Evolutionary conservation across 2,888 invertebrate species (phyloP).

Genomic region (Dolichopus griseipennis): DNA sequence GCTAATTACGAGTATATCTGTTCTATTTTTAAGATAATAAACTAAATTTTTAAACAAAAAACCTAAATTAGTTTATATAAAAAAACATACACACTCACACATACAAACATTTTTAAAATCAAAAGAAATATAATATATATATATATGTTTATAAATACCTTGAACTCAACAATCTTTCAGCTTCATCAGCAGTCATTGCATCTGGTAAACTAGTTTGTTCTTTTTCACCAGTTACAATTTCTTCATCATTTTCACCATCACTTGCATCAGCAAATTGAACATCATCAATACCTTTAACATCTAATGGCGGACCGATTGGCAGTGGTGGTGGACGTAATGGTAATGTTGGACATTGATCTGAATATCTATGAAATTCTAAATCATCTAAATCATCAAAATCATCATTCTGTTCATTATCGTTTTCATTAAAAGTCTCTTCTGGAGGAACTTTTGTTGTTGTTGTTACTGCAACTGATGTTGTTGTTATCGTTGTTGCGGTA

Average conservation of each 20-base stretch:
- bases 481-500: not conserved
- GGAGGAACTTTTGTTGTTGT: not conserved
- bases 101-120: constrained; percentile 13
- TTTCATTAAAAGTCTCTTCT: not conserved
- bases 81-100: constrained; percentile 24
- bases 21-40: too few species aligned
- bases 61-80: too few species aligned
- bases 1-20: too few species aligned
- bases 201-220: constrained; percentile 43
- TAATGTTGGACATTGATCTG: constrained; percentile 25
- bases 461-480: too few species aligned
- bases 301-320: constrained; percentile 47
- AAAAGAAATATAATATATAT: not conserved
- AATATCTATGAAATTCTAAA: constrained; percentile 2
- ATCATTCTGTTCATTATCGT: not conserved
- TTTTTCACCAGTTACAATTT: constrained; percentile 22
- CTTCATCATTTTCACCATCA: constrained; percentile 45
- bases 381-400: not conserved
- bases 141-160: constrained; percentile 47
- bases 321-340: constrained; percentile 32
- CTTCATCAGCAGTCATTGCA: constrained; percentile 77
- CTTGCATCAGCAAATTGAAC: constrained; percentile 51
- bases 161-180: constrained; percentile 75
- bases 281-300: constrained; percentile 43
- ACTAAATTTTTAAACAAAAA: too few species aligned